A percentile compares a stretch with the other conserved stretches of the same genome.
phyloP scores from a whole-genome alignment of 1,140 invertebrate species.

The Brachionus paranguensis region DNA sequence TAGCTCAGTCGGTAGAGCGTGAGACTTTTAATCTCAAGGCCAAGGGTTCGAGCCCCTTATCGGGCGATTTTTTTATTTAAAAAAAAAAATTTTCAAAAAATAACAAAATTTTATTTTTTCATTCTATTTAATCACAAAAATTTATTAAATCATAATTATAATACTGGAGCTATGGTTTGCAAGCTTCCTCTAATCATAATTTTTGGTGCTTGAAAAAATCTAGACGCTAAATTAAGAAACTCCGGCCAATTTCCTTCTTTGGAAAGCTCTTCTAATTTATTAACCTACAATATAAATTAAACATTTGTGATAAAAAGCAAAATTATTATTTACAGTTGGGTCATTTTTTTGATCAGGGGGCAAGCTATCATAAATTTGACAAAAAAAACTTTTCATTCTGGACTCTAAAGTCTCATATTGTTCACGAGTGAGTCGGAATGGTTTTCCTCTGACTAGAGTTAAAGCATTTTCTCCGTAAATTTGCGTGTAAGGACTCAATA shows the following conservation, averaged over 20 bases:
- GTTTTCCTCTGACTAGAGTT: background rate
- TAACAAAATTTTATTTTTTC: background rate
- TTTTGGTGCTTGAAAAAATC: background rate
- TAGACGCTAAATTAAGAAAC: background rate
- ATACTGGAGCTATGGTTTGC: background rate
- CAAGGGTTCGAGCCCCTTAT: conserved; percentile 33
- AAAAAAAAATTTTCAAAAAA: background rate
- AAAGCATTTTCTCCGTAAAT: conserved; percentile 4
- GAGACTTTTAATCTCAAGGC: conserved; percentile 35
- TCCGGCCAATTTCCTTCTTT: conserved; percentile 20
- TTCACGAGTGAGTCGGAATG: background rate
- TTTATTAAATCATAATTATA: background rate
- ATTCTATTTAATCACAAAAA: background rate
- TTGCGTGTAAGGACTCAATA: background rate
- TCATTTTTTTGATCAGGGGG: background rate
- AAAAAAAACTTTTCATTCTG: conserved; percentile 8
- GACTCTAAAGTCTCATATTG: conserved; percentile 8
- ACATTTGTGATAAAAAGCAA: background rate
- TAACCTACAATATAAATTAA: background rate
- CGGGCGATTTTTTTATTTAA: conserved; percentile 10
- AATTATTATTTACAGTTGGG: background rate
- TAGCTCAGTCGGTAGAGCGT: conserved; percentile 33
- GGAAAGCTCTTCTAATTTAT: background rate
- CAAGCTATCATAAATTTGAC: background rate
- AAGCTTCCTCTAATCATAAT: background rate